Evolutionary conservation across 53 echinoderm and acorn worm species (phyloP).

Genomic region (Astropecten irregularis): DNA sequence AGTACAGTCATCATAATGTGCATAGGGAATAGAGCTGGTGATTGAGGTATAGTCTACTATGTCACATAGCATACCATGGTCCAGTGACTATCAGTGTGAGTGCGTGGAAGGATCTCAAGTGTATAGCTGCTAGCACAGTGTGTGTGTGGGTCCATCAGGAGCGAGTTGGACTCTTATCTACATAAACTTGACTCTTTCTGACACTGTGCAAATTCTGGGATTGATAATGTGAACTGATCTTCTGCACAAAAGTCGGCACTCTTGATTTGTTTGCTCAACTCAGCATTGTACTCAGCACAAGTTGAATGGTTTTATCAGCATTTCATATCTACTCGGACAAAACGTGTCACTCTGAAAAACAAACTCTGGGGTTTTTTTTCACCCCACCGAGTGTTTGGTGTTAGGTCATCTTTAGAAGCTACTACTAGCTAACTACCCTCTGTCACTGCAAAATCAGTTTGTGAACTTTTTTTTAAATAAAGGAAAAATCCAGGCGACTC

Average conservation of each 20-base stretch:
- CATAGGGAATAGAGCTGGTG: neutral
- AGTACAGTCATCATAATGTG: no score
- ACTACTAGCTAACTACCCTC: no score
- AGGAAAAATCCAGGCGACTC: no score
- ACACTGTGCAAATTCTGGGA: constrained; percentile 3
- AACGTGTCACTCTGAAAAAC: constrained; percentile 23
- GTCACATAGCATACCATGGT: constrained; percentile 4
- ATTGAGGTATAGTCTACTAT: neutral
- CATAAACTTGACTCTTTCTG: no score
- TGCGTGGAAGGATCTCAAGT: no score
- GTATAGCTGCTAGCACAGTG: no score
- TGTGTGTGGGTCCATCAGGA: no score
- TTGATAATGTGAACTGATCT: constrained; percentile 24
- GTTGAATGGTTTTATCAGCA: neutral
- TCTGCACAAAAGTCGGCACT: constrained; percentile 3
- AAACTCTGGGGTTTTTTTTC: constrained; percentile 8
- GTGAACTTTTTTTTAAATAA: no score
- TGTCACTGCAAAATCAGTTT: no score
- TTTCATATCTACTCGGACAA: constrained; percentile 39
- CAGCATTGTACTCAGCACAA: neutral
- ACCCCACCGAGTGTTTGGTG: neutral
- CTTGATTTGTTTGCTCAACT: constrained; percentile 33
- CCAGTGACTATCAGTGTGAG: constrained; percentile 1
- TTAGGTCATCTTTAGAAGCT: no score
- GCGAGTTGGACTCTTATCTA: no score